Evolutionary conservation across 1,140 invertebrate species (phyloP), one percentile per base, ranked within the genome.

Genomic region (Hyposmocoma kahamanoa): DNA sequence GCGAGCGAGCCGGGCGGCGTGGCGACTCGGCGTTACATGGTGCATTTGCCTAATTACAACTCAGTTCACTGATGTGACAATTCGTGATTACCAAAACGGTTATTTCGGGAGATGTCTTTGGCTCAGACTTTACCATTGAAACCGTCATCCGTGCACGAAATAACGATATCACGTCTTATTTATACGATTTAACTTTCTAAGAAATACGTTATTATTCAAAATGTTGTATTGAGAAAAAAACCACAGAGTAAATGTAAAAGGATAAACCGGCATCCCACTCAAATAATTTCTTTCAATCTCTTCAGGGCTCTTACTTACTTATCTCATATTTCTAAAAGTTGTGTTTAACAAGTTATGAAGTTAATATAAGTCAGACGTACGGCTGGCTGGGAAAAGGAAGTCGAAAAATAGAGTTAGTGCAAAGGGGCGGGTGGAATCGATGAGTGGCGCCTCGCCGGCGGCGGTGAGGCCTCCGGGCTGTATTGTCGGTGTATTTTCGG

Each of bases 21-120:
- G 42, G 58, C 48, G 56, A 66, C 52, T 63, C 47, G 56, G 50
- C 64, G 64, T 81, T 82, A 84, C 73, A 80, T 76, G 77, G 63
- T 81, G 78, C 81, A 83, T 83, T 84, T 82, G 60, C 63, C 75
- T 82, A 84, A 84, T 82, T 84, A 79, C 76, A 68, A 58, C 69
- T 75, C 63, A 72, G 62, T 62, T 81, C 75, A 76, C 66, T 72
- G 66, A 60, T 71, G 69, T 78, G 67, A 81, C 76, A 75, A 75
- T 80, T 74, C 52, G 51, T 77, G 66, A 76, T 78, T 74, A 72
- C 72, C 56, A 56, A 64, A 80, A 79, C 55, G 64, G 67, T 77
- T 79, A 79, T 79, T 71, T 68, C 59, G 46, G 39, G 49, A 68
- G 53, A 64, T 58, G 53, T 64, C 59, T 65, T 59, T 36, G n/a